These are phyloP conservation scores for Oreochromis mossambicus DNA, from an alignment of 2,797 vertebrate genomes.

Conservation along the genomic window DNA sequence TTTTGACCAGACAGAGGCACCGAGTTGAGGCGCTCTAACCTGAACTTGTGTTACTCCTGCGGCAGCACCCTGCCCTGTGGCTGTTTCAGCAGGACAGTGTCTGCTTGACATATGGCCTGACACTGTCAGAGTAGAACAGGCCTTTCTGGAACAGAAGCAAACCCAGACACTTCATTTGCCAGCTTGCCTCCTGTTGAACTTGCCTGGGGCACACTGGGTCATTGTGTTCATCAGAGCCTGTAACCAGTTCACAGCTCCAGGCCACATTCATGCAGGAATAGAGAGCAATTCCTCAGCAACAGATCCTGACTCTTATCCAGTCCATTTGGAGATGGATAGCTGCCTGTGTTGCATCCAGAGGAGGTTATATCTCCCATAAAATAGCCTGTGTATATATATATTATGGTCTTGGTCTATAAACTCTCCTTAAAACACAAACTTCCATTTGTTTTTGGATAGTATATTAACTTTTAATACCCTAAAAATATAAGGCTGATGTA, in stretches of 20 bases:
- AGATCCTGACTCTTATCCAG: not conserved
- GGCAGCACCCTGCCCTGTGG: not conserved
- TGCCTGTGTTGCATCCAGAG: not conserved
- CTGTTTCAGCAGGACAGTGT: not conserved
- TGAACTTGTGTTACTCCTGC: not conserved
- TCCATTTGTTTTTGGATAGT: not conserved
- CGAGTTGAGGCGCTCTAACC: not conserved
- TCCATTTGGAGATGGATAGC: not conserved
- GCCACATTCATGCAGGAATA: not conserved
- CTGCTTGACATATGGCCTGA: not conserved
- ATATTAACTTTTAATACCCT: not conserved
- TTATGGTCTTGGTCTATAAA: not conserved
- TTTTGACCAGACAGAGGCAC: not conserved
- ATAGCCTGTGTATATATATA: not conserved
- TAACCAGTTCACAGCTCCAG: not conserved
- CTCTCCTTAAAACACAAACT: not conserved
- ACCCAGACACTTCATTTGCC: not conserved
- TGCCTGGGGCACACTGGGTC: not conserved
- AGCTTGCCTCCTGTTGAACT: not conserved
- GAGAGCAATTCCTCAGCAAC: not conserved
- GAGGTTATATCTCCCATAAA: not conserved
- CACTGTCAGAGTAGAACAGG: not conserved
- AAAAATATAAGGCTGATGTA: not conserved
- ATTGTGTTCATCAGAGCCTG: not conserved
- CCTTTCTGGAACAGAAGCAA: not conserved